Evolutionary conservation across 2,888 invertebrate species (phyloP).

Genomic region (Cataglyphis albicans): DNA sequence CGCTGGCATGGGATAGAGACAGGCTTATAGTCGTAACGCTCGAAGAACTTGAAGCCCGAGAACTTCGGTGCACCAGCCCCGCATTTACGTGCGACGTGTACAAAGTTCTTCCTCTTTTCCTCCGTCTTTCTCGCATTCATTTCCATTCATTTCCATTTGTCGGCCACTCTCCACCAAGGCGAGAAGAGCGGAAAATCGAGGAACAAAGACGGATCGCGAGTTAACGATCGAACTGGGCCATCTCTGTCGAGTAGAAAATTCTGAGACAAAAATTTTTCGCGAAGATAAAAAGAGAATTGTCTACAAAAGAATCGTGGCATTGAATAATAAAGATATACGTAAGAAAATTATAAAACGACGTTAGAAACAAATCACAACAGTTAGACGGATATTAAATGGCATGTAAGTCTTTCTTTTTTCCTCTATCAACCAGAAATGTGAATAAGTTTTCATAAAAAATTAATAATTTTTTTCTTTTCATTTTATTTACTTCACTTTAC

Average conservation of each 20-base stretch:
- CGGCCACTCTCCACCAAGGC: constrained; percentile 5
- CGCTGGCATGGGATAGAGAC: neutral
- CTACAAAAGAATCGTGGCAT: neutral
- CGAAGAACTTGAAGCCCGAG: constrained; percentile 43
- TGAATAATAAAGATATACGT: constrained; percentile 13
- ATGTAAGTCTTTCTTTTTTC: neutral
- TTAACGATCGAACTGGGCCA: constrained; percentile 45
- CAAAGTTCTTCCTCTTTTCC: neutral
- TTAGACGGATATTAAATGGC: neutral
- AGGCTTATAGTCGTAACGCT: constrained; percentile 21
- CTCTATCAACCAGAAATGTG: neutral
- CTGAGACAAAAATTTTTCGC: constrained; percentile 9
- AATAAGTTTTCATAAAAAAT: neutral
- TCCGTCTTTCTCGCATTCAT: constrained; percentile 42
- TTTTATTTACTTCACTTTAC: neutral
- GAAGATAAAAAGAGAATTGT: neutral
- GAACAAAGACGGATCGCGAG: constrained; percentile 25
- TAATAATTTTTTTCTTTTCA: neutral
- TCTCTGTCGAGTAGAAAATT: neutral
- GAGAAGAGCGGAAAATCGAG: constrained; percentile 31
- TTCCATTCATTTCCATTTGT: constrained; percentile 56
- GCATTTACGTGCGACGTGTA: constrained; percentile 27
- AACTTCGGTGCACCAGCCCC: constrained; percentile 26
- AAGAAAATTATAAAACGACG: neutral
- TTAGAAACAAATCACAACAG: neutral